Evolutionary conservation across 1,140 invertebrate species (phyloP).

Genomic region (Drosophila sturtevanti): DNA sequence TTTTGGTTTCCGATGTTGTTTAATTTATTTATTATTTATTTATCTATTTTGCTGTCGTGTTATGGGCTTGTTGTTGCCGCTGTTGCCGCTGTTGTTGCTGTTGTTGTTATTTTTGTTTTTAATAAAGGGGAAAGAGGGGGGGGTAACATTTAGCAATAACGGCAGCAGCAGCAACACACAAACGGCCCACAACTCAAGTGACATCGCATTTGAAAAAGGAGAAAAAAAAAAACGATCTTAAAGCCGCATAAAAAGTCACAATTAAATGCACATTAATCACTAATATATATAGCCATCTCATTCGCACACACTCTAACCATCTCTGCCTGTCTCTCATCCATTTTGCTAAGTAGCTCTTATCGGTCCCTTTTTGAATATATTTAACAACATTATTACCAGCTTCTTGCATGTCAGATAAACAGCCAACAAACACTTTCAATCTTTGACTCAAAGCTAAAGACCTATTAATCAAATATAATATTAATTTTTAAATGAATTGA

Average conservation of each 20-base stretch:
- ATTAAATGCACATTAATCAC: slow-evolving; percentile 79
- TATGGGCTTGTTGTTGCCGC: slow-evolving; percentile 5
- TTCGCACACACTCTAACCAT: not conserved
- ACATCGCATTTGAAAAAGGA: slow-evolving; percentile 1
- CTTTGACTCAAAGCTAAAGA: slow-evolving; percentile 1
- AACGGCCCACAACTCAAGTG: slow-evolving; percentile 40
- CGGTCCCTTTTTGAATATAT: slow-evolving; percentile 2
- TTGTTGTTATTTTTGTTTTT: slow-evolving; percentile 30
- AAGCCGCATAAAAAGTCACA: slow-evolving; percentile 17
- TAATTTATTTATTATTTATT: slow-evolving; percentile 76
- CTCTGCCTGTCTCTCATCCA: not conserved
- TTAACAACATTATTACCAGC: slow-evolving; percentile 3
- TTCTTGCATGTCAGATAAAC: not conserved
- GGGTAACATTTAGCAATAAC: slow-evolving; percentile 57
- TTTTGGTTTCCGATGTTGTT: slow-evolving; percentile 53
- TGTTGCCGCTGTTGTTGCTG: slow-evolving; percentile 8
- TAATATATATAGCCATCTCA: slow-evolving; percentile 19
- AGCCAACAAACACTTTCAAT: not conserved
- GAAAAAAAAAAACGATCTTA: slow-evolving; percentile 2
- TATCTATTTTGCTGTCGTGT: slow-evolving; percentile 58
- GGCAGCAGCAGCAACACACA: not conserved
- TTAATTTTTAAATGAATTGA: not conserved
- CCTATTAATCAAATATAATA: slow-evolving; percentile 1
- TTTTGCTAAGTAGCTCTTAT: slow-evolving; percentile 11
- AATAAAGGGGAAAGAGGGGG: slow-evolving; percentile 71